Conservation (phyloP, 1,140 invertebrate species). For the Drosophila pectinifera region DNA sequence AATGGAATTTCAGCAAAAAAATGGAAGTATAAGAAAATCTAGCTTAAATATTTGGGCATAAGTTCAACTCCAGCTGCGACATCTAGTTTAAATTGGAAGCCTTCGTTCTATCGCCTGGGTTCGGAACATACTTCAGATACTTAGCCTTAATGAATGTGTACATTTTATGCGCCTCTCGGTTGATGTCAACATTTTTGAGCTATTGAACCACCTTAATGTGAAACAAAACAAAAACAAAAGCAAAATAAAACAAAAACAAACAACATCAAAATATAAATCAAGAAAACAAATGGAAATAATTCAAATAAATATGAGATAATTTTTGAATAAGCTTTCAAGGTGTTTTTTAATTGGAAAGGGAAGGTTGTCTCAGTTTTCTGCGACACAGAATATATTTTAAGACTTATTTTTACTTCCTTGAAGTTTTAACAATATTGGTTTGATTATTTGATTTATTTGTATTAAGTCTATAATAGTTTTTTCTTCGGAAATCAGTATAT, state of each 20-base stretch:
- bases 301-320: constrained; percentile 78
- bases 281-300: constrained; percentile 51
- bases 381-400: no score
- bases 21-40: constrained; percentile 28
- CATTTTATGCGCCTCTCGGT: constrained; percentile 69
- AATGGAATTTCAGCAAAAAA: constrained; percentile 71
- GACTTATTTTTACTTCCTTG: no score
- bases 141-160: constrained; percentile 70
- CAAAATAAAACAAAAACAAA: constrained; percentile 30
- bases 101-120: constrained; percentile 46
- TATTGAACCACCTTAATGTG: constrained; percentile 80
- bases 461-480: no score
- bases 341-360: neutral
- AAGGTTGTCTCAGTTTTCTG: neutral
- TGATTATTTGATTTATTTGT: no score
- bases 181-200: constrained; percentile 74
- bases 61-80: constrained; percentile 53
- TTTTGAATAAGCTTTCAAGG: constrained; percentile 53
- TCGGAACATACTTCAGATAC: constrained; percentile 39
- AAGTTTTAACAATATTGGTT: no score
- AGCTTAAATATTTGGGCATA: constrained; percentile 75
- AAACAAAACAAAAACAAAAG: constrained; percentile 55
- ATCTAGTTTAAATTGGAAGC: constrained; percentile 60
- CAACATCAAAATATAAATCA: constrained; percentile 53
- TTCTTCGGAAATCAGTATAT: no score